These are phyloP conservation scores for Anthopleura sola DNA, from an alignment of 64 coral and sea anemone genomes.

Conservation along the genomic window DNA sequence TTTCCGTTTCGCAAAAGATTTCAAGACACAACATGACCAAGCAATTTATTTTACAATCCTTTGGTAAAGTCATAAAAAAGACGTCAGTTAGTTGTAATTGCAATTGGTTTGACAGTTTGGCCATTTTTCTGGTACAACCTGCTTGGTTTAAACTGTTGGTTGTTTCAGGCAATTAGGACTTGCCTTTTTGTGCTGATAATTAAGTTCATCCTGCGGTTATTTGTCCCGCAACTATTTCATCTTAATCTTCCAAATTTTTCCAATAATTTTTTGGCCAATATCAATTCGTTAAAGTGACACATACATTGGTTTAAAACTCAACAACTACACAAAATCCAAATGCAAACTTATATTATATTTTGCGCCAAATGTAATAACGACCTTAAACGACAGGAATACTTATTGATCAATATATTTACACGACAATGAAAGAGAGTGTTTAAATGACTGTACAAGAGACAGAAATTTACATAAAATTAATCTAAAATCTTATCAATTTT, in stretches of 20 bases:
- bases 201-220: background rate
- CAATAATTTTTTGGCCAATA: too few relatives aligned
- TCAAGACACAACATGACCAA: background rate
- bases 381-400: background rate
- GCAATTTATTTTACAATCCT: background rate
- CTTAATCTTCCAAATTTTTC: too few relatives aligned
- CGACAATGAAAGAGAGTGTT: background rate
- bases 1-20: background rate
- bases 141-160: background rate
- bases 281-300: too few relatives aligned
- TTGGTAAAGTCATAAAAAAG: background rate
- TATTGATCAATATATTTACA: background rate
- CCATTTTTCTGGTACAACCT: background rate
- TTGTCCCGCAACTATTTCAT: background rate
- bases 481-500: background rate
- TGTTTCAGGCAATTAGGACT: background rate
- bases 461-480: background rate
- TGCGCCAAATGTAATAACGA: background rate
- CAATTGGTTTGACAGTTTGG: background rate
- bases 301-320: too few relatives aligned
- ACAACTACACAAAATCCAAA: too few relatives aligned
- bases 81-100: background rate
- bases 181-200: background rate
- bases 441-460: background rate
- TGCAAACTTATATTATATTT: background rate